Evolutionary conservation across 2,797 vertebrate species (phyloP), one percentile per base, ranked within the genome.

Genomic region (Perodicticus potto): DNA sequence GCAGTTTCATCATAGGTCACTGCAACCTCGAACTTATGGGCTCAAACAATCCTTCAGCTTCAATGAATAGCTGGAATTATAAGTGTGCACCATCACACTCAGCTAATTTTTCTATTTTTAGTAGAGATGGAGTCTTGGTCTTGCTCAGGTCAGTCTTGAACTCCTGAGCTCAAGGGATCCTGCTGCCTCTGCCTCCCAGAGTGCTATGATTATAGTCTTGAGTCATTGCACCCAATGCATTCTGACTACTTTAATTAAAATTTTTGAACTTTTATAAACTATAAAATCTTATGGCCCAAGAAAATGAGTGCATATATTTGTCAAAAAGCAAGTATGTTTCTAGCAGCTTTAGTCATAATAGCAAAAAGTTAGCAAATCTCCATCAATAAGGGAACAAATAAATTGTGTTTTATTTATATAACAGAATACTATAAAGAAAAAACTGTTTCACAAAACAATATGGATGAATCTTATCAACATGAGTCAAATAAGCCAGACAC

Each of bases 281-380:
- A 20, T 73, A 94, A 53, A 94, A 94, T 32, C 63, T 90, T 84
- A 89, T 59, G 45, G 6, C 20, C 61, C 87, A 77, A 92, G 72
- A 93, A 80, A 89, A 74, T 90, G 10, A 96, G 20, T 93, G 10
- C 32, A 77, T 55, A 84, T 86, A 96, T 55, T 96, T 49, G 93
- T 29, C 9, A 94, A 89, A 96, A 92, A 22, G 81, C 32, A 87
- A 94, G 10, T 78, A 82, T 61, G 45, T 40, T 88, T 65, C 87
- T 45, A 83, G 45, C 29, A 73, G 32, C 29, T 92, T 95, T 65
- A 81, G 63, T 77, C 43, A 94, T 65, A 85, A 70, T 4, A 63
- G n/a, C 72, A 92, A 90, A 93, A 83, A 94, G 61, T 1, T 78
- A 16, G 53, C 10, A 88, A 94, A 70, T 89, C 40, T 93, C 57